phyloP scores from a whole-genome alignment of 1,140 invertebrate genomes.

The Liolophura sinensis region DNA sequence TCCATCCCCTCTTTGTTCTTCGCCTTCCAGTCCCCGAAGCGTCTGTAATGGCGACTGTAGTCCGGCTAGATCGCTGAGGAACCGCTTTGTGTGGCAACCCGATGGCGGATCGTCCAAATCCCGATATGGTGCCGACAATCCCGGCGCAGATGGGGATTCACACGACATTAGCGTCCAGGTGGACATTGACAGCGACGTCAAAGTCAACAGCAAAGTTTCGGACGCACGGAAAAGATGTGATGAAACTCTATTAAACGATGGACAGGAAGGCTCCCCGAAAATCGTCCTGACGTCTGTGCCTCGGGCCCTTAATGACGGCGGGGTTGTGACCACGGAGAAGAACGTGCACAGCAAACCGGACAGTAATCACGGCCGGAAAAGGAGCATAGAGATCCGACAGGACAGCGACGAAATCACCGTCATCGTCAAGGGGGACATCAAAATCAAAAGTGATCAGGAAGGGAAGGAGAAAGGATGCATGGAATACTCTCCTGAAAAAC shows the following conservation, averaged over 20 bases:
- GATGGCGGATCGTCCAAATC: no score
- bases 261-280: slow-evolving; percentile 22
- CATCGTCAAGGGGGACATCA: slow-evolving; percentile 28
- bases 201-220: no score
- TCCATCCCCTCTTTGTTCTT: slow-evolving; percentile 10
- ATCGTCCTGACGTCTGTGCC: slow-evolving; percentile 19
- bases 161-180: no score
- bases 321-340: not conserved
- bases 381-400: slow-evolving; percentile 32
- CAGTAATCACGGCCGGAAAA: not conserved
- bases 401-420: slow-evolving; percentile 34
- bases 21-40: no score
- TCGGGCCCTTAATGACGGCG: not conserved
- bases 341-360: not conserved
- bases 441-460: slow-evolving; percentile 13
- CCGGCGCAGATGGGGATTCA: no score
- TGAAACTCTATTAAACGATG: slow-evolving; percentile 26
- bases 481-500: no score
- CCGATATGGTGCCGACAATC: no score
- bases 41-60: no score
- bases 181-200: no score
- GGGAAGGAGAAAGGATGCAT: not conserved
- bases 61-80: no score
- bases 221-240: slow-evolving; percentile 1
- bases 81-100: no score